These are phyloP conservation scores for Macroramphosus scolopax DNA, from an alignment of 2,797 vertebrate species.

Conservation along the genomic window DNA sequence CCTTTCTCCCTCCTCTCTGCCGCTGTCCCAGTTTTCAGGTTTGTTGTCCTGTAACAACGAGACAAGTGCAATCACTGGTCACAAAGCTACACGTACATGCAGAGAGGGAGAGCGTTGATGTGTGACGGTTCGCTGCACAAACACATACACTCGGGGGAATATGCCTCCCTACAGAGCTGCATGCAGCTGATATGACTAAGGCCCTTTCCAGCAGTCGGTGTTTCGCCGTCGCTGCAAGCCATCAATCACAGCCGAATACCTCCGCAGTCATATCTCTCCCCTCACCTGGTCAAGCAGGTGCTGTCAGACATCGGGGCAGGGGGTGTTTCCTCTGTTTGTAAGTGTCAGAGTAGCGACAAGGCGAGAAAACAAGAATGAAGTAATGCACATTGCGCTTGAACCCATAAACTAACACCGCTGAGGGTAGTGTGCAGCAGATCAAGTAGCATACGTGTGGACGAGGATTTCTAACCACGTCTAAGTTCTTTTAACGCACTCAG, in stretches of 20 bases:
- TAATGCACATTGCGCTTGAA: not conserved
- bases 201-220: constrained; percentile 36
- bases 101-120: constrained; percentile 55
- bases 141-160: constrained; percentile 57
- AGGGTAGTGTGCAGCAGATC: not conserved
- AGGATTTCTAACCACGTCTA: constrained; percentile 5
- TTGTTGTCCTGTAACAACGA: constrained; percentile 71
- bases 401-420: not conserved
- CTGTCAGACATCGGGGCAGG: constrained; percentile 1
- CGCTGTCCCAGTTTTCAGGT: constrained; percentile 70
- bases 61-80: constrained; percentile 76
- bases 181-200: constrained; percentile 57
- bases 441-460: not conserved
- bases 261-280: constrained; percentile 12
- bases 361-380: not conserved
- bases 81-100: constrained; percentile 45
- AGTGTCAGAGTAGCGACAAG: not conserved
- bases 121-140: constrained; percentile 64
- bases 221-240: constrained; percentile 14
- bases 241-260: constrained; percentile 29
- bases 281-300: constrained; percentile 16
- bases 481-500: constrained; percentile 5
- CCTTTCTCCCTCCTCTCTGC: constrained; percentile 21
- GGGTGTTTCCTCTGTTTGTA: not conserved
- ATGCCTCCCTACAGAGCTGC: constrained; percentile 46